These are phyloP conservation scores for Tetramorium bicarinatum DNA, from an alignment of 2,888 invertebrate species.

Conservation along the genomic window DNA sequence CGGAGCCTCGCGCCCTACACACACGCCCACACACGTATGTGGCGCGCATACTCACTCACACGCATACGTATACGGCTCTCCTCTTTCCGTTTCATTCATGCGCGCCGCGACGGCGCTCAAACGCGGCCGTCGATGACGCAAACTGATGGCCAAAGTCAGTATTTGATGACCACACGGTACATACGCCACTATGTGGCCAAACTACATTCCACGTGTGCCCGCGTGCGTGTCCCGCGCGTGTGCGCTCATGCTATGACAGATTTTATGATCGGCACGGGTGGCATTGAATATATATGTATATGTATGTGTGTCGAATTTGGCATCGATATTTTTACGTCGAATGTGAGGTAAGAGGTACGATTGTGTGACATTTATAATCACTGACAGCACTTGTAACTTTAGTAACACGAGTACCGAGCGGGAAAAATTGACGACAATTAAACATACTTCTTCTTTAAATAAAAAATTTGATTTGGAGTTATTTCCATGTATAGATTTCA, in stretches of 20 bases:
- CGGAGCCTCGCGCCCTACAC: conserved; percentile 59
- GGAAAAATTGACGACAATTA: not conserved
- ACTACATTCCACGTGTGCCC: conserved; percentile 58
- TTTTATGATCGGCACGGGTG: conserved; percentile 6
- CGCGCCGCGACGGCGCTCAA: conserved; percentile 41
- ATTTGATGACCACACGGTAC: conserved; percentile 66
- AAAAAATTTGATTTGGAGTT: not conserved
- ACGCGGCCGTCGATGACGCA: conserved; percentile 70
- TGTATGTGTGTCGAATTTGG: conserved; percentile 7
- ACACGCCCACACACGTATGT: conserved; percentile 13
- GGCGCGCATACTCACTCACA: not conserved
- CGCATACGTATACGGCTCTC: not conserved
- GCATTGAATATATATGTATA: not conserved
- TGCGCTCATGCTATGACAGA: conserved; percentile 22
- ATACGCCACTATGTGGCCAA: conserved; percentile 50
- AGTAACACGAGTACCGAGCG: not conserved
- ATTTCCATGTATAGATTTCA: not conserved
- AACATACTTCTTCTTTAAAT: not conserved
- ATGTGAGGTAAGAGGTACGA: not conserved
- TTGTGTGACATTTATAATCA: conserved; percentile 6
- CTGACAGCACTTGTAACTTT: not conserved
- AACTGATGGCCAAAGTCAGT: conserved; percentile 64
- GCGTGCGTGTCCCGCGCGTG: conserved; percentile 24
- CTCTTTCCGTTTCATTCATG: conserved; percentile 72
- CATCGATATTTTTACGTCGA: not conserved